Percentiles rank a stretch among this genome's conserved stretches.
phyloP scores from a whole-genome alignment of 35 echinoderm and acorn worm species.

The Ptychodera flava region DNA sequence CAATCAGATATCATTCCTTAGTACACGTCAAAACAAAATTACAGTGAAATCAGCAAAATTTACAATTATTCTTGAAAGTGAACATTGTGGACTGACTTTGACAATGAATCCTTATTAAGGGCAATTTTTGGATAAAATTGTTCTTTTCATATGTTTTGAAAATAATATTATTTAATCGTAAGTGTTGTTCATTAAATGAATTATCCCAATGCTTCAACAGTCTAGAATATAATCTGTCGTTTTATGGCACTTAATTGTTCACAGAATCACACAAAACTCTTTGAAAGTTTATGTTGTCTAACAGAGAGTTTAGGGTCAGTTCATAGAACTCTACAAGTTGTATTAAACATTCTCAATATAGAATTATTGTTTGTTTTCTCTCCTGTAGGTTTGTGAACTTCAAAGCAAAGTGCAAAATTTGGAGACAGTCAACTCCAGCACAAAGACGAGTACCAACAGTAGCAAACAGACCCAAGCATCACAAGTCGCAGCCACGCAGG shows the following conservation, averaged over 20 bases:
- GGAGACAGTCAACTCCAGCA: background rate
- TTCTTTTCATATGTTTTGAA: background rate
- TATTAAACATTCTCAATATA: background rate
- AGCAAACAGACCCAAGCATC: background rate
- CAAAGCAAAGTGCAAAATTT: constrained; percentile 48
- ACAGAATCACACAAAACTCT: no score
- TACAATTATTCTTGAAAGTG: no score
- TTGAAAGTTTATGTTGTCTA: no score
- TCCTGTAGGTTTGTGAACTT: constrained; percentile 58
- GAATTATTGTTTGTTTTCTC: background rate
- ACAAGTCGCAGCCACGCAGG: background rate
- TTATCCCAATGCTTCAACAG: background rate
- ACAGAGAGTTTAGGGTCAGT: no score
- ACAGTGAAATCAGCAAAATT: no score
- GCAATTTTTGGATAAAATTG: no score
- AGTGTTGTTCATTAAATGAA: background rate
- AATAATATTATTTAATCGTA: background rate
- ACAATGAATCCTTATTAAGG: no score
- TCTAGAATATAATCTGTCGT: background rate
- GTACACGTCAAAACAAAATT: no score
- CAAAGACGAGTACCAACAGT: background rate
- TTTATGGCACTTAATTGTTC: background rate
- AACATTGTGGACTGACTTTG: no score
- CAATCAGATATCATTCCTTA: no score
- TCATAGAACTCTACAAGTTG: background rate